Evolutionary conservation across 1,140 invertebrate genomes (phyloP).

Genomic region (Zeugodacus cucurbitae): DNA sequence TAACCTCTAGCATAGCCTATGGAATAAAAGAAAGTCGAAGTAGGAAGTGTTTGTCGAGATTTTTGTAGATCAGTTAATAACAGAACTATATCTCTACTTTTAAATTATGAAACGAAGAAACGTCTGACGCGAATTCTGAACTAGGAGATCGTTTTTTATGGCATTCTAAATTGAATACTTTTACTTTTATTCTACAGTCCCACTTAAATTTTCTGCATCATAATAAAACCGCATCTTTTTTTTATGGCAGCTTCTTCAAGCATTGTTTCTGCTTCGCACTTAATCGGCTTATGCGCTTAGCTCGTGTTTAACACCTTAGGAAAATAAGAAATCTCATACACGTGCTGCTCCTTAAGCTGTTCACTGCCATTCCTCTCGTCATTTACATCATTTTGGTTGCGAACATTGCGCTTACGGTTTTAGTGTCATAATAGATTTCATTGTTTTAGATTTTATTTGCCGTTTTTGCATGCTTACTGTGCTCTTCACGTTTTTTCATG

Average conservation of each 20-base stretch:
- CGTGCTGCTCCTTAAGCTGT: not conserved
- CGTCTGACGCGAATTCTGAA: no score
- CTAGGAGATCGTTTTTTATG: no score
- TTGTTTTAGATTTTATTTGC: not conserved
- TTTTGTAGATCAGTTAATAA: no score
- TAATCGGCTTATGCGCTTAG: conserved; percentile 34
- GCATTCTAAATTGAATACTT: no score
- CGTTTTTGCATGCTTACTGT: not conserved
- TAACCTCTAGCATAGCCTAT: no score
- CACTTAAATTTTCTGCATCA: no score
- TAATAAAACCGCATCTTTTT: not conserved
- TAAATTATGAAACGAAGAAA: no score
- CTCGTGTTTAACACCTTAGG: conserved; percentile 18
- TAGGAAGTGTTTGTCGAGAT: no score
- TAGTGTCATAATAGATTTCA: not conserved
- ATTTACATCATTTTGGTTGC: not conserved
- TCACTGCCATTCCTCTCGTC: not conserved
- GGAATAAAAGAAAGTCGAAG: no score
- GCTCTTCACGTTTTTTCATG: no score
- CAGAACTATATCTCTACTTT: no score
- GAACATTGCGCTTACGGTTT: not conserved
- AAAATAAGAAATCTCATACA: not conserved
- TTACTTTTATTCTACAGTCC: no score
- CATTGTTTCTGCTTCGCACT: not conserved
- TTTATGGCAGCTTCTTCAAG: not conserved